A percentile compares a stretch with the other conserved stretches of the same genome.
Conservation (phyloP, 2,113 vertebrate species). For the Triplophysa rosa region DNA sequence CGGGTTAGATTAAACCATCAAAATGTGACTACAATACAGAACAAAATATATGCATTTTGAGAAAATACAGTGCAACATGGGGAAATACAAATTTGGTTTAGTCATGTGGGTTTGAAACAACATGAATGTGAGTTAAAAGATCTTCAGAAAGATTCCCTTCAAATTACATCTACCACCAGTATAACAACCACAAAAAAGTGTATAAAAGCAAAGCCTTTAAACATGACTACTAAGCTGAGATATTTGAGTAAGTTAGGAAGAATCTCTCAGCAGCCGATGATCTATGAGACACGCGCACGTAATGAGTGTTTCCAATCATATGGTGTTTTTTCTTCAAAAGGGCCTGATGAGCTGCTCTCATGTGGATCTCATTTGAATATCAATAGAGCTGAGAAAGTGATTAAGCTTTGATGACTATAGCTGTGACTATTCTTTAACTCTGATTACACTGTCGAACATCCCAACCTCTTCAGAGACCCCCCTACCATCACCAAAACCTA, state of each 20-base stretch:
- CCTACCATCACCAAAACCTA: conserved; percentile 11
- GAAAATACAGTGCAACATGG: too few species aligned
- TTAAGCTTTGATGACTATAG: conserved; percentile 35
- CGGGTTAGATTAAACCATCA: too few species aligned
- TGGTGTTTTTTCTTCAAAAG: conserved; percentile 28
- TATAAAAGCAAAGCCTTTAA: not conserved
- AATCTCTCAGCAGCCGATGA: conserved; percentile 24
- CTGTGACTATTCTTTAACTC: conserved; percentile 38
- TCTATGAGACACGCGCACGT: conserved; percentile 23
- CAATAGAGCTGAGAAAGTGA: conserved; percentile 42
- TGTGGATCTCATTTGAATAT: conserved; percentile 42
- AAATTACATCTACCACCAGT: not conserved
- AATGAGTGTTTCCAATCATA: conserved; percentile 45
- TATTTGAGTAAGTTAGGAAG: not conserved
- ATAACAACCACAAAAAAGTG: not conserved
- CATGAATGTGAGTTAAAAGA: too few species aligned
- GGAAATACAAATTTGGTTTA: too few species aligned
- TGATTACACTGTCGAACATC: conserved; percentile 36
- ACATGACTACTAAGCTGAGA: not conserved
- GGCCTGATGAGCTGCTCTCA: conserved; percentile 42
- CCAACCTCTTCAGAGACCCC: conserved; percentile 1
- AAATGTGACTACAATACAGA: too few species aligned
- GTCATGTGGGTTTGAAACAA: too few species aligned
- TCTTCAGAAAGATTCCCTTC: not conserved
- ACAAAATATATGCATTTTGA: too few species aligned